Conservation (phyloP, 1,140 invertebrate genomes). For the Stratiolaelaps scimitus region DNA sequence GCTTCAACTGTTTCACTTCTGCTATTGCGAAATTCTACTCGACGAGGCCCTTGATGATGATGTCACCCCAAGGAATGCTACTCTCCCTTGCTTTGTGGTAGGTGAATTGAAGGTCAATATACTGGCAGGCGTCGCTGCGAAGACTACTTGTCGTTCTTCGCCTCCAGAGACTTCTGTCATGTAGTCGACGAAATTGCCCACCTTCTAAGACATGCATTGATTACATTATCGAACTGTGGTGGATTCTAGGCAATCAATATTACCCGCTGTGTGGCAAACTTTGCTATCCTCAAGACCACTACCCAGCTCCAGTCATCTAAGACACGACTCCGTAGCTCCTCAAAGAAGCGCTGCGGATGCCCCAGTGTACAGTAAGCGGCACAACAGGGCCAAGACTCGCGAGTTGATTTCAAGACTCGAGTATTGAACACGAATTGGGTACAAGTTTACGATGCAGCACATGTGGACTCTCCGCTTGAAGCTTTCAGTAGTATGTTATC, state of each 20-base stretch:
- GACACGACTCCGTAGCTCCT: no score
- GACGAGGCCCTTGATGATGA: not conserved
- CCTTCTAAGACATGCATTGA: not conserved
- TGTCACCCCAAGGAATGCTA: not conserved
- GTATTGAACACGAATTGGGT: no score
- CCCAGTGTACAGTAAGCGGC: no score
- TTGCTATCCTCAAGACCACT: constrained; percentile 15
- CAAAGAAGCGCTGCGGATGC: no score
- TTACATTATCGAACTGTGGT: no score
- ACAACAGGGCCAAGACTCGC: no score
- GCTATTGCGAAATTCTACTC: not conserved
- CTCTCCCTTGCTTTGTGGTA: not conserved
- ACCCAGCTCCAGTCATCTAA: no score
- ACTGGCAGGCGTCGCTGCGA: not conserved
- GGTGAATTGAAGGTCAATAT: not conserved
- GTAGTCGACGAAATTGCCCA: not conserved
- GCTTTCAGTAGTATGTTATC: no score
- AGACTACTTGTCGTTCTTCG: constrained; percentile 6
- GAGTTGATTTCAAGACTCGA: no score
- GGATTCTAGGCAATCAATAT: not conserved
- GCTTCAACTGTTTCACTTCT: not conserved
- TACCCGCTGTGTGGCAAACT: not conserved
- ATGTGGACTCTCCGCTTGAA: no score
- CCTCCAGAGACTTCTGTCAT: not conserved
- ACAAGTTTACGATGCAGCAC: no score